Conservation (phyloP, 1,140 invertebrate genomes). For the Galleria mellonella region DNA sequence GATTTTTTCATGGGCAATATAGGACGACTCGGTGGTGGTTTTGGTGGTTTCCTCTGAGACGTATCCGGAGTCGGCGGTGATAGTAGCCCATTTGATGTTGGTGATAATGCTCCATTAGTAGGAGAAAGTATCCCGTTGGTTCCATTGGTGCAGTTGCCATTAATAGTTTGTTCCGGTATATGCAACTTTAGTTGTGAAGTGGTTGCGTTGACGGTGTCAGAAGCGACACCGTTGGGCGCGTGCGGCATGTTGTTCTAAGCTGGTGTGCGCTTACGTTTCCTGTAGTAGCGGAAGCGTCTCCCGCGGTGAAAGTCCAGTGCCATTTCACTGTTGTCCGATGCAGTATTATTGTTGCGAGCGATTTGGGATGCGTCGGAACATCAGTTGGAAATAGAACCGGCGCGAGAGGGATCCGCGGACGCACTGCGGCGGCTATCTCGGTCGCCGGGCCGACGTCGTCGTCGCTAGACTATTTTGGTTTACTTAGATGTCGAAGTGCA, state of each 20-base stretch:
- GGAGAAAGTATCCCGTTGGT: conserved; percentile 7
- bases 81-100: conserved; percentile 42
- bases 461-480: conserved; percentile 66
- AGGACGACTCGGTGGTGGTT: conserved; percentile 38
- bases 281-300: conserved; percentile 51
- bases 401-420: conserved; percentile 55
- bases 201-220: conserved; percentile 21
- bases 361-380: conserved; percentile 53
- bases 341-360: conserved; percentile 54
- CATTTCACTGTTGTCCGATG: conserved; percentile 42
- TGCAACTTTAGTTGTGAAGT: conserved; percentile 38
- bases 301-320: conserved; percentile 57
- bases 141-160: conserved; percentile 33
- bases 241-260: conserved; percentile 46
- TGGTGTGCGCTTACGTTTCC: conserved; percentile 47
- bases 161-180: conserved; percentile 39
- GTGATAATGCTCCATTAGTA: conserved; percentile 18
- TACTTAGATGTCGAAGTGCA: conserved; percentile 69
- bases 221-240: conserved; percentile 14
- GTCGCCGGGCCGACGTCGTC: conserved; percentile 52
- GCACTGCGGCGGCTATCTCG: conserved; percentile 60
- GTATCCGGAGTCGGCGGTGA: conserved; percentile 57
- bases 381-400: conserved; percentile 67
- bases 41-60: conserved; percentile 56
- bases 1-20: conserved; percentile 67